Conservation (phyloP, 2,113 vertebrate genomes). For the Lophochroa leadbeateri region DNA sequence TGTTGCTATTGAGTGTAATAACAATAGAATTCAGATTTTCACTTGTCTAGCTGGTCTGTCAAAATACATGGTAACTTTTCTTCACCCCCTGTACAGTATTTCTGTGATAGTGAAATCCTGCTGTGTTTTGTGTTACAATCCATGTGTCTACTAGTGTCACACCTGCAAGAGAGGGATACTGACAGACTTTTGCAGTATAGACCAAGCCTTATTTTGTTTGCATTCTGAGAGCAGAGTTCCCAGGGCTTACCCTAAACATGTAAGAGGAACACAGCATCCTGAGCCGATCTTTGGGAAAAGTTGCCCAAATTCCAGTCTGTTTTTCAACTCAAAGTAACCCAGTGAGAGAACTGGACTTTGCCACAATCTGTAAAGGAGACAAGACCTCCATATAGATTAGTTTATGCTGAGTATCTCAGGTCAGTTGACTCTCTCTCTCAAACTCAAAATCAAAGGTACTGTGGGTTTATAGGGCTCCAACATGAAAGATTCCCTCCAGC, state of each 20-base stretch:
- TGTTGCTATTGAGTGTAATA: not conserved
- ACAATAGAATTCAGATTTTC: not conserved
- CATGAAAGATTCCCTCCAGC: not conserved
- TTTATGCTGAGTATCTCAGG: not conserved
- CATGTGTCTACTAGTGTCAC: not conserved
- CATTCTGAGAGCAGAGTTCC: not conserved
- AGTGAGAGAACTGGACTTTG: not conserved
- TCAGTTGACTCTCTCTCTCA: not conserved
- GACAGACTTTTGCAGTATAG: not conserved
- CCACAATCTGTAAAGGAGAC: not conserved
- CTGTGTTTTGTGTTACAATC: not conserved
- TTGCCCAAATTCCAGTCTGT: not conserved
- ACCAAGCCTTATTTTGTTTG: not conserved
- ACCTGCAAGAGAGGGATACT: not conserved
- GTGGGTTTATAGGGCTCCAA: not conserved
- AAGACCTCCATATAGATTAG: rapidly evolving
- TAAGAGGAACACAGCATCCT: not conserved
- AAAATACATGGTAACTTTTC: not conserved
- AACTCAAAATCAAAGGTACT: not conserved
- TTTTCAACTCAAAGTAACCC: not conserved
- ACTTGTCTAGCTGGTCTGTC: not conserved
- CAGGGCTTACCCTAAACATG: not conserved
- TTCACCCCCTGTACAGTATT: not conserved
- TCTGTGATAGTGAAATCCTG: not conserved
- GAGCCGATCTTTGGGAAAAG: not conserved